Evolutionary conservation across 2,113 vertebrate genomes (phyloP).

Genomic region (Haemorhous mexicanus): DNA sequence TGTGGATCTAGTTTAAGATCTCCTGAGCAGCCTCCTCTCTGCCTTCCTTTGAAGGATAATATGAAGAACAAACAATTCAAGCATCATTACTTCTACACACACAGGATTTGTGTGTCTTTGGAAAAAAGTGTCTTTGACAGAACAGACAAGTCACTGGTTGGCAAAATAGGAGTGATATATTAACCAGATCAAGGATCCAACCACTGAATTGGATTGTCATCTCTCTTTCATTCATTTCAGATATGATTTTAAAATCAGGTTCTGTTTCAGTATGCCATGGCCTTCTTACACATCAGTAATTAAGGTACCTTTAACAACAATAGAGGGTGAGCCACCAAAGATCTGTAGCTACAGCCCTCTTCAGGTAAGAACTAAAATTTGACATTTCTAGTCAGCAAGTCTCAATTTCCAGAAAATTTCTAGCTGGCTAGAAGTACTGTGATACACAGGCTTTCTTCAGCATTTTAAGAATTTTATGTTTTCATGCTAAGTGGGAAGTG

Average conservation of each 20-base stretch:
- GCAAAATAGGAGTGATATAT: background rate
- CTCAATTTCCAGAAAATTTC: background rate
- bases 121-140: background rate
- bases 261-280: background rate
- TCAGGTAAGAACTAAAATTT: background rate
- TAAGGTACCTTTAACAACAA: background rate
- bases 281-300: background rate
- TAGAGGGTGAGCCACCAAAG: background rate
- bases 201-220: background rate
- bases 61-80: fast-evolving
- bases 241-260: background rate
- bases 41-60: background rate
- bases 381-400: background rate
- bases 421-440: background rate
- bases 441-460: background rate
- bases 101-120: background rate
- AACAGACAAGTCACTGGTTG: background rate
- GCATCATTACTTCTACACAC: background rate
- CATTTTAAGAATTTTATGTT: background rate
- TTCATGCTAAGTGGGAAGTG: background rate
- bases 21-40: background rate
- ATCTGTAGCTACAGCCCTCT: background rate
- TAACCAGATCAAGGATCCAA: background rate
- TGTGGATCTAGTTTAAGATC: background rate
- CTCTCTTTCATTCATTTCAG: background rate